Percentiles rank a stretch among this genome's conserved stretches.
Conservation (phyloP, 2,888 invertebrate genomes). For the Dyspetes luteomarginatus region DNA sequence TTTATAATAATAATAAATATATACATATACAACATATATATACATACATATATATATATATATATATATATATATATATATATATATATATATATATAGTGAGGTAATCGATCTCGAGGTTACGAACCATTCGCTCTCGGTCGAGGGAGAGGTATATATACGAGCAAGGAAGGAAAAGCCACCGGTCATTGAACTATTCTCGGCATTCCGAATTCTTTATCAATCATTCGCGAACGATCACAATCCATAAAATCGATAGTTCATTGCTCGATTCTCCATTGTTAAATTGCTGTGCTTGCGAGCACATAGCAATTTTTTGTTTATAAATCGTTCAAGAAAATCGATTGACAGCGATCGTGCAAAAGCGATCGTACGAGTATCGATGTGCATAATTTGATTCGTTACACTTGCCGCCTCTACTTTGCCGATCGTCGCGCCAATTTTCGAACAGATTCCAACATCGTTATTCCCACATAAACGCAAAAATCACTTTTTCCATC, state of each 20-base stretch:
- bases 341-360: background rate
- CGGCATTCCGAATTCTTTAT: constrained; percentile 56
- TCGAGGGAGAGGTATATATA: constrained; percentile 5
- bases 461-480: no score
- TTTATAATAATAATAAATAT: no score
- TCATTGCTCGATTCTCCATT: constrained; percentile 50
- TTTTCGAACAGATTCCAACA: no score
- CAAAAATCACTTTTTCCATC: no score
- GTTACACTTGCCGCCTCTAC: no score
- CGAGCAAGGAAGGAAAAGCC: constrained; percentile 25
- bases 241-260: constrained; percentile 56
- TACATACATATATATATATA: background rate
- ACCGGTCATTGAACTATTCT: constrained; percentile 68
- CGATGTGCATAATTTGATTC: no score
- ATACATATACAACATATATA: background rate
- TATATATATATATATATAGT: constrained; percentile 10
- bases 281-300: constrained; percentile 11
- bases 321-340: background rate
- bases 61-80: background rate
- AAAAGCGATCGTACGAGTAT: constrained; percentile 16
- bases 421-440: no score
- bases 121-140: constrained; percentile 56
- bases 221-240: constrained; percentile 65
- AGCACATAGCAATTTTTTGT: constrained; percentile 7
- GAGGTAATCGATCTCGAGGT: constrained; percentile 35